Conservation (phyloP, 2,888 invertebrate species). For the Asteroscopus sphinx region DNA sequence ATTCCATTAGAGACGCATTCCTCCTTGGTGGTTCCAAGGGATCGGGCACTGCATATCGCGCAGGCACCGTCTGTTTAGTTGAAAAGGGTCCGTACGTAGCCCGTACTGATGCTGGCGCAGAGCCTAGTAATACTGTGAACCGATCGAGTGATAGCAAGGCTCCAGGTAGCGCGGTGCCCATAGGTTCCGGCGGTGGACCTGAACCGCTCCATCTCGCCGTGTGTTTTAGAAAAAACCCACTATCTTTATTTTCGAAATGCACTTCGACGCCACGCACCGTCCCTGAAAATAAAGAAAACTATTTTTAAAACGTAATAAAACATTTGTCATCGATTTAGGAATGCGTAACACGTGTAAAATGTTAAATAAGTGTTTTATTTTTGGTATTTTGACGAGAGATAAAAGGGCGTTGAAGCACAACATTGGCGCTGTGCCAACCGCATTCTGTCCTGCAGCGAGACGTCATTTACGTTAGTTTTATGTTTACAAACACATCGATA, state of each 20-base stretch:
- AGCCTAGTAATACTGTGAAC: slow-evolving; percentile 97
- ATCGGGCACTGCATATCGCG: slow-evolving; percentile 96
- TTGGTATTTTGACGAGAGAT: slow-evolving; percentile 73
- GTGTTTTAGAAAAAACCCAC: slow-evolving; percentile 97
- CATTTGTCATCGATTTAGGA: slow-evolving; percentile 60
- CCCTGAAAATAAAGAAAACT: slow-evolving; percentile 89
- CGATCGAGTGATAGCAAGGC: slow-evolving; percentile 95
- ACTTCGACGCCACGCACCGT: slow-evolving; percentile 94
- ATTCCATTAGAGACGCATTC: slow-evolving; percentile 89
- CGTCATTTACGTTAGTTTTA: slow-evolving; percentile 67
- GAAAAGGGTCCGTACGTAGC: slow-evolving; percentile 98
- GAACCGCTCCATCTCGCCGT: slow-evolving; percentile 92
- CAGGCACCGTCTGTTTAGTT: slow-evolving; percentile 98
- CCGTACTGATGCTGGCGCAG: slow-evolving; percentile 96
- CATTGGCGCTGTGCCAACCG: slow-evolving; percentile 80
- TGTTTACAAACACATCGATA: slow-evolving; percentile 79
- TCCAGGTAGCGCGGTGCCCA: slow-evolving; percentile 89
- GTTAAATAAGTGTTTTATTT: slow-evolving; percentile 79
- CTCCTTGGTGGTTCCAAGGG: slow-evolving; percentile 91
- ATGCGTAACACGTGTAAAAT: slow-evolving; percentile 74
- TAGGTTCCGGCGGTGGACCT: slow-evolving; percentile 83
- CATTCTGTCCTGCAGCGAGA: slow-evolving; percentile 73
- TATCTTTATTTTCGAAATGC: slow-evolving; percentile 97
- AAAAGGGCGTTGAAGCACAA: slow-evolving; percentile 77
- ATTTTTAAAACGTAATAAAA: slow-evolving; percentile 62